Conservation (phyloP, 2,888 invertebrate genomes). For the Chromoteleia sp. region DNA sequence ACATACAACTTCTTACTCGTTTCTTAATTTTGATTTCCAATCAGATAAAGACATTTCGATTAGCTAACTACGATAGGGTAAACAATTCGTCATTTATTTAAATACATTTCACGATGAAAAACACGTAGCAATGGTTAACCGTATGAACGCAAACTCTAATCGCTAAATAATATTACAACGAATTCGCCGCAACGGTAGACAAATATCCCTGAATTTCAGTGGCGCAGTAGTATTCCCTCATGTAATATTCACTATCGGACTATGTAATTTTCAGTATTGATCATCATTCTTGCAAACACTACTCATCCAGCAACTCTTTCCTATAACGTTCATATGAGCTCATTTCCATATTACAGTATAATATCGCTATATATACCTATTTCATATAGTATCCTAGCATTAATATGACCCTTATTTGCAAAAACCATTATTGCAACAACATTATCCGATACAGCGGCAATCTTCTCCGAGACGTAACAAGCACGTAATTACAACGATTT, state of each 20-base stretch:
- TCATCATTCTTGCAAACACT: constrained; percentile 63
- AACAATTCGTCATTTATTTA: background rate
- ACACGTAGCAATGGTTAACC: background rate
- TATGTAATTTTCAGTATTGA: constrained; percentile 66
- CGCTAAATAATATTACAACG: constrained; percentile 50
- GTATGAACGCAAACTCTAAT: constrained; percentile 14
- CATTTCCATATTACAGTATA: constrained; percentile 64
- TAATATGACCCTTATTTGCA: constrained; percentile 51
- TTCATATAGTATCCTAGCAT: constrained; percentile 50
- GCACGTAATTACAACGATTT: constrained; percentile 53
- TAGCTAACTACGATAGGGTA: background rate
- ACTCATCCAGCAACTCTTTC: constrained; percentile 63
- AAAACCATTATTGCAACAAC: constrained; percentile 42
- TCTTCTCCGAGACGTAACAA: constrained; percentile 37
- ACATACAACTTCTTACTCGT: no score
- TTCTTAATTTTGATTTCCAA: no score
- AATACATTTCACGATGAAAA: background rate
- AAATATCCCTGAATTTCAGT: constrained; percentile 23
- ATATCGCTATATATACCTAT: constrained; percentile 62
- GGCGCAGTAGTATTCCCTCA: constrained; percentile 31
- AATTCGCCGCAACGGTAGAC: constrained; percentile 27
- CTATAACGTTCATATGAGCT: constrained; percentile 60
- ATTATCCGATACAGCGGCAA: constrained; percentile 43
- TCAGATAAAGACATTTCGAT: no score
- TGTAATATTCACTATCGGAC: constrained; percentile 62